Evolutionary conservation across 2,888 invertebrate genomes (phyloP), one percentile per base, ranked within the genome.

Genomic region (Ormyrus pomaceus): DNA sequence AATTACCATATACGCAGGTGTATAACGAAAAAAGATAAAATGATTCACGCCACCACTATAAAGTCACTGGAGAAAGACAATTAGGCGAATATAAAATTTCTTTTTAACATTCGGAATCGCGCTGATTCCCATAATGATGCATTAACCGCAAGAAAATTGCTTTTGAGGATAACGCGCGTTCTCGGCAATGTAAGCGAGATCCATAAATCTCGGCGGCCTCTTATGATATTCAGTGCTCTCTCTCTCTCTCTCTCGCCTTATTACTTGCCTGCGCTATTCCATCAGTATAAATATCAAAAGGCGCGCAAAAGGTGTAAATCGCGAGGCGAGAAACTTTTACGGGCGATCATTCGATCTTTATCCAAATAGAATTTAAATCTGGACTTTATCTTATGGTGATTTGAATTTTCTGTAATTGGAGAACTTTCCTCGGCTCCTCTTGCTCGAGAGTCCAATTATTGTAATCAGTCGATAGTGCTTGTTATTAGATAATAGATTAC

Each of bases 41-140:
- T 9, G 34, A 34, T 45, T 5, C 51, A 51, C 10, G 48, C 34
- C 19, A 19, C 2, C 34, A 34, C 5, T 6, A 50, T 13, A 34
- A 59, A 61, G 19, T 45, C 46, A 51, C 4, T n/a, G 10, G 6
- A 56, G 75, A 34, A 50, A 53, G n/a, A 74, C 51, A 72, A 75
- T 71, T 70, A 71, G 55, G 56, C n/a, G 61, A 74, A 46, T 64
- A 51, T 70, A 70, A 69, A 74, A 65, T 72, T 76, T 65, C 48
- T 65, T 68, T 62, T 48, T 34, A 34, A 46, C 51, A 65, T 65
- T 77, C 46, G 62, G 64, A 80, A 77, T 46, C 64, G 56, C 62
- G 56, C 68, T 58, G 76, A 77, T 73, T 73, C 76, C 69, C 66
- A 72, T 77, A 80, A 76, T 76, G 75, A 69, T 62, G 69, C 73